phyloP scores from a whole-genome alignment of 2,113 vertebrate species.

The Stigmatopora argus region DNA sequence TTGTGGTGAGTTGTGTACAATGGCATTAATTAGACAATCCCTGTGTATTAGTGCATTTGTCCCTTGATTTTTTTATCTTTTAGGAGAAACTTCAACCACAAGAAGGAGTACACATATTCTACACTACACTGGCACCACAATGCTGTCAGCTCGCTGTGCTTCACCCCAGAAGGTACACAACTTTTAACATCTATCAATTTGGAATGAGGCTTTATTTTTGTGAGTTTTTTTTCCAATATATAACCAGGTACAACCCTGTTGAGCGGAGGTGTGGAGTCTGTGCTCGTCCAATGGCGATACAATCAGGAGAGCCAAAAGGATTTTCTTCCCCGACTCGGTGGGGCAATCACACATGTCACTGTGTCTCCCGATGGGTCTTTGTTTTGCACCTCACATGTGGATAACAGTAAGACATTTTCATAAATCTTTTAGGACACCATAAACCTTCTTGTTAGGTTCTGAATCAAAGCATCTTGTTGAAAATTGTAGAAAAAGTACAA shows the following conservation, averaged over 20 bases:
- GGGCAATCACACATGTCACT: constrained; percentile 78
- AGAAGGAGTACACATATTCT: constrained; percentile 82
- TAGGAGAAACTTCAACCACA: constrained; percentile 88
- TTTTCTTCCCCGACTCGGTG: constrained; percentile 88
- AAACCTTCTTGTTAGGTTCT: not conserved
- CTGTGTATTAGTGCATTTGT: not conserved
- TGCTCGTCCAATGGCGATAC: constrained; percentile 86
- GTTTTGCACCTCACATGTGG: constrained; percentile 81
- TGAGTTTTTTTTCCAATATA: not conserved
- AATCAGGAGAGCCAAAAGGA: constrained; percentile 73
- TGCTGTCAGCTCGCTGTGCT: constrained; percentile 78
- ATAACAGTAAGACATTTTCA: constrained; percentile 83
- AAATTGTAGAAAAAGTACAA: not conserved
- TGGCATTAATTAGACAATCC: not conserved
- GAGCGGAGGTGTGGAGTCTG: constrained; percentile 87
- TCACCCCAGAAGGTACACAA: constrained; percentile 81
- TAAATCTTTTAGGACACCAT: not conserved
- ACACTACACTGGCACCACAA: constrained; percentile 88
- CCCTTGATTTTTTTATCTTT: constrained; percentile 1
- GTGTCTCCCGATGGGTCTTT: constrained; percentile 79
- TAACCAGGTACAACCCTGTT: constrained; percentile 80
- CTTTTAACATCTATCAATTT: not conserved
- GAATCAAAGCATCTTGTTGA: not conserved
- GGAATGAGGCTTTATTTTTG: no score
- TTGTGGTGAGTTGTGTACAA: constrained; percentile 75